Conservation (phyloP, 2,113 vertebrate species). For the Solenodon paradoxus region DNA sequence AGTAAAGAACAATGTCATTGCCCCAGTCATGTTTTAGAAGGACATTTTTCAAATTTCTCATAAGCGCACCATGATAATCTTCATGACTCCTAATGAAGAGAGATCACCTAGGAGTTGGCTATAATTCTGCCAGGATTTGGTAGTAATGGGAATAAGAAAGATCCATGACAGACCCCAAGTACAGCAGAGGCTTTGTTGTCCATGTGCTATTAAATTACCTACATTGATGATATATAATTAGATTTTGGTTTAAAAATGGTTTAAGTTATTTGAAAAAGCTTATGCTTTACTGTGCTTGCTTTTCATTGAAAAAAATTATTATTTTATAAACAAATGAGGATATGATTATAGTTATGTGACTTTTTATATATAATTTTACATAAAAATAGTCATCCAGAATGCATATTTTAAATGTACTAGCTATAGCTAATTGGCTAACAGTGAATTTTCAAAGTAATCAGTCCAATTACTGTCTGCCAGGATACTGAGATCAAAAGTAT, state of each 20-base stretch:
- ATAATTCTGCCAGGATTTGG: not conserved
- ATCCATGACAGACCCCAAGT: not conserved
- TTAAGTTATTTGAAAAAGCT: not conserved
- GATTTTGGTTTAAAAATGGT: not conserved
- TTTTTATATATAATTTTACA: slow-evolving; percentile 38
- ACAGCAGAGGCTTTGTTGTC: not conserved
- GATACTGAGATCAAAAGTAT: not conserved
- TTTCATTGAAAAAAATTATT: slow-evolving; percentile 42
- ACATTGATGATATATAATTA: not conserved
- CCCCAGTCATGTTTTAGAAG: slow-evolving; percentile 37
- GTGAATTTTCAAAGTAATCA: slow-evolving; percentile 19
- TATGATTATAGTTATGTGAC: slow-evolving; percentile 44
- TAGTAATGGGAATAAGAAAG: not conserved
- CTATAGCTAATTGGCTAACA: slow-evolving; percentile 34
- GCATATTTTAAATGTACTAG: slow-evolving; percentile 39
- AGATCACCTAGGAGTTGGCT: not conserved
- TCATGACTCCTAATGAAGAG: slow-evolving; percentile 59
- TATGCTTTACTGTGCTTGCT: not conserved
- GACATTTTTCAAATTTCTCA: not conserved
- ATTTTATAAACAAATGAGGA: slow-evolving; percentile 56
- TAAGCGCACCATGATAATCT: slow-evolving; percentile 59
- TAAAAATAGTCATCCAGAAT: slow-evolving; percentile 50
- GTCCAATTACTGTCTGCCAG: not conserved
- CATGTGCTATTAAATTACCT: not conserved
- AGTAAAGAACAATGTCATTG: slow-evolving; percentile 45